phyloP scores from a whole-genome alignment of 2,113 vertebrate genomes.

The Apteryx owenii region DNA sequence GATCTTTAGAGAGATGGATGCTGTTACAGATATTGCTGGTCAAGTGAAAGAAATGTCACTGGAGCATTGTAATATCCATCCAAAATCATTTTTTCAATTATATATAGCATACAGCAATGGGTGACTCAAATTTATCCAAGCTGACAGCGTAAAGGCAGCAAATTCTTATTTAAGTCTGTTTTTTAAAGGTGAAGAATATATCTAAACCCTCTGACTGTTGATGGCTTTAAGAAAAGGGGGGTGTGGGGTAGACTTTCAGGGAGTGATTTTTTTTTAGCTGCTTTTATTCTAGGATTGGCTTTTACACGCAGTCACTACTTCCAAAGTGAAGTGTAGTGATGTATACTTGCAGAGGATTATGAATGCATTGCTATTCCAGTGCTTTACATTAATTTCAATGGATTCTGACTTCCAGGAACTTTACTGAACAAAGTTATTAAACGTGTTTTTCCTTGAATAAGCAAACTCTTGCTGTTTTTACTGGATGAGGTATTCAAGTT shows the following conservation, averaged over 20 bases:
- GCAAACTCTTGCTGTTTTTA: neutral
- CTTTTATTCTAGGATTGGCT: neutral
- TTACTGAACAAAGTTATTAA: neutral
- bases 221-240: neutral
- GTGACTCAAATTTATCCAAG: slow-evolving; percentile 20
- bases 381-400: neutral
- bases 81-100: slow-evolving; percentile 62
- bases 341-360: neutral
- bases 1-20: neutral
- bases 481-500: neutral
- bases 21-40: slow-evolving; percentile 28
- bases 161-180: neutral
- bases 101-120: neutral
- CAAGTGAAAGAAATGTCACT: slow-evolving; percentile 53
- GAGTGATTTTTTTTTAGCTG: neutral
- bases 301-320: neutral
- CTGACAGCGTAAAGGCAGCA: slow-evolving; percentile 35
- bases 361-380: neutral
- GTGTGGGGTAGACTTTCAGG: neutral
- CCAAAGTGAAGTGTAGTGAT: neutral
- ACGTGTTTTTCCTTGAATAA: neutral
- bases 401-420: neutral
- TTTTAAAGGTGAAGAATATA: neutral
- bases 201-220: neutral
- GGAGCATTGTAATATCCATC: slow-evolving; percentile 40